Evolutionary conservation across 2,797 vertebrate genomes (phyloP).

Genomic region (Sebastes taczanowskii): DNA sequence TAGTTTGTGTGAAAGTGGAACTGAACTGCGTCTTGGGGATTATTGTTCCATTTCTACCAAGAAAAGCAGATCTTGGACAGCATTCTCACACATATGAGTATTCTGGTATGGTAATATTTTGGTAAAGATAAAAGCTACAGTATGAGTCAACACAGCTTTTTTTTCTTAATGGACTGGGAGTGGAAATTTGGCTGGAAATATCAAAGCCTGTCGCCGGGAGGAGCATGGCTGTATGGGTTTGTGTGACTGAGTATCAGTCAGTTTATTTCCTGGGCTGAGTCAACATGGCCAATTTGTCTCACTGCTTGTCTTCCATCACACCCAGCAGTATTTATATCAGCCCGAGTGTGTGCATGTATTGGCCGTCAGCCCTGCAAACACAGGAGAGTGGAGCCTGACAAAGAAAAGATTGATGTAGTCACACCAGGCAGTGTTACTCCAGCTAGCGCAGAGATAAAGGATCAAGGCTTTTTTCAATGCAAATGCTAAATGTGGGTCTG

Average conservation of each 20-base stretch:
- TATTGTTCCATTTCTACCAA: background rate
- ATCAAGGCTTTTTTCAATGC: background rate
- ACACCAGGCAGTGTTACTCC: background rate
- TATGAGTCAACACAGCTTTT: background rate
- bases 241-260: background rate
- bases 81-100: background rate
- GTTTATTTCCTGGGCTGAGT: constrained; percentile 30
- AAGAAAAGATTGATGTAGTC: background rate
- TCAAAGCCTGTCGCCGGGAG: background rate
- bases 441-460: background rate
- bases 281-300: constrained; percentile 7
- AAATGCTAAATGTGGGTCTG: background rate
- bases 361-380: background rate
- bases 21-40: background rate
- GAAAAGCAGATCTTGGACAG: background rate
- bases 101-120: background rate
- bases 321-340: background rate
- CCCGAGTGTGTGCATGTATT: background rate
- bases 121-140: background rate
- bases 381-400: background rate
- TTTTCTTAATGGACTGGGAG: background rate
- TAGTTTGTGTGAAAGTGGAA: background rate
- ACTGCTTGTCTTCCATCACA: constrained; percentile 10
- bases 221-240: background rate
- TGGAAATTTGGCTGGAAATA: constrained; percentile 14